Base-by-base conservation (phyloP, 2,797 vertebrate species). In the Arnoldichthys spilopterus region DNA sequence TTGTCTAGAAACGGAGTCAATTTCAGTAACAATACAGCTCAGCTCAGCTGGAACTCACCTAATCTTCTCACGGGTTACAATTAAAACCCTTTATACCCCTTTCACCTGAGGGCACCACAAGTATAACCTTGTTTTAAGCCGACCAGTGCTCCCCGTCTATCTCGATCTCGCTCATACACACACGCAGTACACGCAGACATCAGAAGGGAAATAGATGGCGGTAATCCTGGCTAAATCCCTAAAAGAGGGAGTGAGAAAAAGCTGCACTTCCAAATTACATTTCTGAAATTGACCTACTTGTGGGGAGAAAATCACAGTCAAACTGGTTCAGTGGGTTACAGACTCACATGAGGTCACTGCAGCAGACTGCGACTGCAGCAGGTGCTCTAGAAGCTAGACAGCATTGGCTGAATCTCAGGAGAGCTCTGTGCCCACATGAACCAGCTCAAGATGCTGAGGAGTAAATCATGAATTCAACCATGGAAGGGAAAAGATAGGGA, bases 281-380 rank as follows among this genome's bases (percentile, higher is more conserved):
- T 75, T 87, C 84, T 86, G 22, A 40, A 72, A 86, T 82, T 88
- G 89, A 90, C 89, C 89, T 86, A 92, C 83, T 88, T 90, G 66
- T 32, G 15, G 74, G 72, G 82, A 74, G 83, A n/a, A 78, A 73
- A 49, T 69, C 12, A 30, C 6, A 30, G 45, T 11, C 24, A 20
- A 20, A 20, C 43, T 30, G 66, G 43, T 49, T 69, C 43, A 51
- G 66, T 69, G 26, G 66, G 66, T 51, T 69, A 51, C 18, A 18
- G 45, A 30, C 64, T 28, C 66, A 51, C 43, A 51, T 4, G 6
- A 49, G 26, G 43, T 49, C 67, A 49, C 47, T 18, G 26, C 43
- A 15, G 18, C 45, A 18, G 24, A 18, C 3, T 18, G n/a, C n/a
- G 26, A 22, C 45, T 18, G 12, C 40, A 26, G 12, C 43, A 45